Evolutionary conservation across 1,140 invertebrate species (phyloP), one percentile per base, ranked within the genome.

Genomic region (Lanistes nyassanus): DNA sequence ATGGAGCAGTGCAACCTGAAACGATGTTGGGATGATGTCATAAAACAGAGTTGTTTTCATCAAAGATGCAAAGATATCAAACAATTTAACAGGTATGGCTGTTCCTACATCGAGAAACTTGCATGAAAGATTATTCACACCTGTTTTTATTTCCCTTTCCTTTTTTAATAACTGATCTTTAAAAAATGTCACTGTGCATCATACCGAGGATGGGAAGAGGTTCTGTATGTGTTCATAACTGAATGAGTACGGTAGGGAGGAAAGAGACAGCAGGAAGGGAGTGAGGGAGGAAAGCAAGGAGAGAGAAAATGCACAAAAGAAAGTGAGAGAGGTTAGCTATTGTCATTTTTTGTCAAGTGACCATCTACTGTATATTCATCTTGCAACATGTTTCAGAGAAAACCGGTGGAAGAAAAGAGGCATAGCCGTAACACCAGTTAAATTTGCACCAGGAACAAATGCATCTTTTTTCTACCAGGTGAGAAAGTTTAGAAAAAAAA

Each of bases 391-490:
- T 91, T 91, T 81, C 86, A 94, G 93, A 80, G 89, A 93, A 85
- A 93, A 97, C 85, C 92, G 94, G 62, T 98, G 94, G 92, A 93
- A 94, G 80, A 99, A 98, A 87, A 92, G 96, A 26, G 97, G 97
- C 6, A 92, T 99, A 0, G 90, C 93, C 0, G 84, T 97, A 13
- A 91, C 97, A 23, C 96, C 97, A 53, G 95, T 95, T 0, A 97
- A 94, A 88, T 99, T 95, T 89, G 96, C 96, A 4, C 94, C 98
- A 76, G 93, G 95, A 0, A 98, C 97, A 84, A 94, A 94, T 0
- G 91, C 93, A 11, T 88, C 98, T 56, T 42, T 26, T 26, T 72
- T 72, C 16, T 98, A 98, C 88, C 96, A 98, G 91, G 93, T 88
- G 69, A 67, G 62, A 42, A 29, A 55, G 0, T 55, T 21, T 6